Evolutionary conservation across 2,888 invertebrate genomes (phyloP).

Genomic region (Oxycera nigricornis): DNA sequence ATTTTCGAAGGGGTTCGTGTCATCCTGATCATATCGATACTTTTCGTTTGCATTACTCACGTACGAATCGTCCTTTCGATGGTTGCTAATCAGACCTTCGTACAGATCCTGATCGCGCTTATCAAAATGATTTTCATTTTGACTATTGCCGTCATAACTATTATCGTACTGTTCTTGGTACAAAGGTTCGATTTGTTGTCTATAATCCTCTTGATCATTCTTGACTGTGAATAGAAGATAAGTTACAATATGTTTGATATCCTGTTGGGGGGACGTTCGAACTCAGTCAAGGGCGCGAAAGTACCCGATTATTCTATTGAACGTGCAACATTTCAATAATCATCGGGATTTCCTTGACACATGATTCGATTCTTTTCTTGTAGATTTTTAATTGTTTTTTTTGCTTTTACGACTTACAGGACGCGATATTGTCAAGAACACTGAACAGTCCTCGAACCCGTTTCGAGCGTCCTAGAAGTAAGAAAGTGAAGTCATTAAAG

Average conservation of each 20-base stretch:
- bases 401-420: constrained; percentile 34
- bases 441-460: constrained; percentile 36
- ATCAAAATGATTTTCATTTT: background rate
- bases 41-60: background rate
- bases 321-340: no score
- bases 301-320: no score
- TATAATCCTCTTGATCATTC: background rate
- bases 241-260: no score
- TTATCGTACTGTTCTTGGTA: constrained; percentile 31
- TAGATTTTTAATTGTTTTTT: no score
- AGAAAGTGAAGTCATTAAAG: constrained; percentile 35
- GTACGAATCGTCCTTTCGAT: background rate
- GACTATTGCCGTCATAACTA: constrained; percentile 7
- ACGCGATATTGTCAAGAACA: constrained; percentile 40
- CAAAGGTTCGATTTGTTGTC: constrained; percentile 28
- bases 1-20: constrained; percentile 21
- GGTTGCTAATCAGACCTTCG: background rate
- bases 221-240: constrained; percentile 20
- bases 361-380: no score
- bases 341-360: no score
- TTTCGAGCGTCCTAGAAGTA: constrained; percentile 40
- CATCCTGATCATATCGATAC: constrained; percentile 4
- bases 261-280: no score
- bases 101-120: constrained; percentile 24
- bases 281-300: no score